phyloP scores from a whole-genome alignment of 2,888 invertebrate genomes.

The Rhaphigaster nebulosa region DNA sequence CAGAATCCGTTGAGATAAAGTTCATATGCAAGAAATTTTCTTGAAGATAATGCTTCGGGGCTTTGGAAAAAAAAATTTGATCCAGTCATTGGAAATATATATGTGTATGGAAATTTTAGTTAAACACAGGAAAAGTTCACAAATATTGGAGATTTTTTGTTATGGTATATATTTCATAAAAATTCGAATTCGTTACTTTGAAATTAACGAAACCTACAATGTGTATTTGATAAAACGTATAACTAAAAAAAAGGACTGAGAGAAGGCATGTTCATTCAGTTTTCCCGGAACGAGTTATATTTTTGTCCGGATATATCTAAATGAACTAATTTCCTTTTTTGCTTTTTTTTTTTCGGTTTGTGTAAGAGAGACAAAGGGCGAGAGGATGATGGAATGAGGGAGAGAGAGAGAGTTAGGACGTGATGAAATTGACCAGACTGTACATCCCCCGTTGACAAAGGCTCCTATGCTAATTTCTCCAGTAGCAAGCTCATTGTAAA shows the following conservation, averaged over 20 bases:
- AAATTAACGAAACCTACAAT: neutral
- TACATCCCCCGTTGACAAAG: slow-evolving; percentile 36
- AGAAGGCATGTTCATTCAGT: neutral
- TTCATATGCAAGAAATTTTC: too few relatives aligned
- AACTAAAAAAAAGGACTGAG: neutral
- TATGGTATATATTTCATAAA: too few relatives aligned
- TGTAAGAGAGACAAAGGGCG: neutral
- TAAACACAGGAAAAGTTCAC: too few relatives aligned
- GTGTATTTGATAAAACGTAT: neutral
- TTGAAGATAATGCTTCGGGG: too few relatives aligned
- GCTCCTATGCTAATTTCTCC: slow-evolving; percentile 28
- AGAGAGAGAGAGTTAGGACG: neutral
- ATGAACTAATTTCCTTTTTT: neutral
- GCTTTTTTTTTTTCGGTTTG: neutral
- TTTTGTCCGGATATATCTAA: slow-evolving; percentile 26
- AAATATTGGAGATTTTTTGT: too few relatives aligned
- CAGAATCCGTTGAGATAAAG: too few relatives aligned
- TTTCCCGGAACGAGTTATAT: neutral
- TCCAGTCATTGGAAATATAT: too few relatives aligned
- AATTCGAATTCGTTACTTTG: too few relatives aligned
- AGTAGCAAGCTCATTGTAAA: slow-evolving; percentile 40
- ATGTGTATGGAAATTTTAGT: too few relatives aligned
- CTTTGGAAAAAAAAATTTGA: too few relatives aligned
- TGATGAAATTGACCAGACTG: neutral
- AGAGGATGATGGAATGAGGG: neutral